A percentile compares a stretch with the other conserved stretches of the same genome.
These are phyloP conservation scores for Agelas oroides DNA, from an alignment of 37 sponge, comb jelly and placozoan genomes.

Conservation along the genomic window DNA sequence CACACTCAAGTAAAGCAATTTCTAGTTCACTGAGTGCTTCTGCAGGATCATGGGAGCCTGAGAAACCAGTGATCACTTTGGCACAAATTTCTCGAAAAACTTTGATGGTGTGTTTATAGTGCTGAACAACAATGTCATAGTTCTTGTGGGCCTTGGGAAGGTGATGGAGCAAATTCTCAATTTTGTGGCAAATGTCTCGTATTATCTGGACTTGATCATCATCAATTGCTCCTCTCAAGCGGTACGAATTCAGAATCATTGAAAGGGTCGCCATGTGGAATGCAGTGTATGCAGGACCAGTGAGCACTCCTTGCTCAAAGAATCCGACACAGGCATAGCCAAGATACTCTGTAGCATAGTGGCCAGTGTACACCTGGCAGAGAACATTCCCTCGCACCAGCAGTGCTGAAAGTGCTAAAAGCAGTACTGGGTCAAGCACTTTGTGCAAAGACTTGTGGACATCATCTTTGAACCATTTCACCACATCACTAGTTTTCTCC, in stretches of 20 bases:
- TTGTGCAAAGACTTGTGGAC: conserved; percentile 9
- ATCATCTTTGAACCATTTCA: conserved; percentile 10
- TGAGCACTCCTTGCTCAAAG: conserved; percentile 26
- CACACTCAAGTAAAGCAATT: conserved; percentile 14
- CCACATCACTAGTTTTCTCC: neutral
- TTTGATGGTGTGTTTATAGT: conserved; percentile 21
- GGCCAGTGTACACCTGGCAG: conserved; percentile 33
- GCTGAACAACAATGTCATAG: neutral
- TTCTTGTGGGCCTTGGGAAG: conserved; percentile 24
- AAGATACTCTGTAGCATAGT: conserved; percentile 17
- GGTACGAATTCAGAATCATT: conserved; percentile 20
- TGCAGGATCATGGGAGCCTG: conserved; percentile 17
- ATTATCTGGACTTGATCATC: conserved; percentile 12
- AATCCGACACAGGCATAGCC: conserved; percentile 30
- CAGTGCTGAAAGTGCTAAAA: conserved; percentile 11
- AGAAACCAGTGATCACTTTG: conserved; percentile 20
- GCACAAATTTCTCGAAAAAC: conserved; percentile 29
- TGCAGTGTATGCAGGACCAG: neutral
- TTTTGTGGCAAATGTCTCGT: conserved; percentile 11
- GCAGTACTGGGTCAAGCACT: conserved; percentile 5
- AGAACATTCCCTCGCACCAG: conserved; percentile 18
- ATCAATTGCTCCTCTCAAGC: conserved; percentile 11
- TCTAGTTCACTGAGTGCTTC: conserved; percentile 31
- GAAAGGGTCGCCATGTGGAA: conserved; percentile 23
- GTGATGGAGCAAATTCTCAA: conserved; percentile 16